A percentile compares a stretch with the other conserved stretches of the same genome.
Evolutionary conservation across 2,113 vertebrate genomes (phyloP).

Genomic region (Malaclemys terrapin): DNA sequence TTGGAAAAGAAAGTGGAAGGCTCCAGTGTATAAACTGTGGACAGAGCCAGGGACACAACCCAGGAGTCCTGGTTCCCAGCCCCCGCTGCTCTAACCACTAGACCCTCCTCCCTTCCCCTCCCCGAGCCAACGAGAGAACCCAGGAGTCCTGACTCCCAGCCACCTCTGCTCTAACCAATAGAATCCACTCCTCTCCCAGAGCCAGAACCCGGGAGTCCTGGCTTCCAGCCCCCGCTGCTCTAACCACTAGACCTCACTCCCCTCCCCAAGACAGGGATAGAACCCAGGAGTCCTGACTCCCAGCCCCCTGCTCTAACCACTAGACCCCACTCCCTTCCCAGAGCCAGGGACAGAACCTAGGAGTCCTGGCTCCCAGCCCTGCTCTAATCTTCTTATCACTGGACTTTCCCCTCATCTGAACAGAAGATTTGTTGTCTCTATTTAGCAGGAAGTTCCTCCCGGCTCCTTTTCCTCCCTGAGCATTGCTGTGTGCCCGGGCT

Average conservation of each 20-base stretch:
- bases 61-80: not conserved
- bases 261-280: too few species aligned
- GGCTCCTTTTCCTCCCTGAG: not conserved
- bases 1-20: not conserved
- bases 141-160: not conserved
- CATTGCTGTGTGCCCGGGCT: not conserved
- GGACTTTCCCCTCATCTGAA: not conserved
- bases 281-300: not conserved
- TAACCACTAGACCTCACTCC: too few species aligned
- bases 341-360: not conserved
- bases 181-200: too few species aligned
- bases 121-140: not conserved
- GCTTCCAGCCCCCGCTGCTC: too few species aligned
- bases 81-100: not conserved
- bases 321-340: too few species aligned
- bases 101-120: not conserved
- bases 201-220: not conserved
- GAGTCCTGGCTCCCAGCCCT: not conserved
- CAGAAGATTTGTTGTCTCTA: not conserved
- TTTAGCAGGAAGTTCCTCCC: not conserved
- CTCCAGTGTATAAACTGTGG: not conserved
- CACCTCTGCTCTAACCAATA: not conserved
- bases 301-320: not conserved
- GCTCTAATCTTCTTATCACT: not conserved
- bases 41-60: not conserved